A percentile compares a stretch with the other conserved stretches of the same genome.
Conservation (phyloP, 2,797 vertebrate genomes). For the Neosilurus hyrtlii region DNA sequence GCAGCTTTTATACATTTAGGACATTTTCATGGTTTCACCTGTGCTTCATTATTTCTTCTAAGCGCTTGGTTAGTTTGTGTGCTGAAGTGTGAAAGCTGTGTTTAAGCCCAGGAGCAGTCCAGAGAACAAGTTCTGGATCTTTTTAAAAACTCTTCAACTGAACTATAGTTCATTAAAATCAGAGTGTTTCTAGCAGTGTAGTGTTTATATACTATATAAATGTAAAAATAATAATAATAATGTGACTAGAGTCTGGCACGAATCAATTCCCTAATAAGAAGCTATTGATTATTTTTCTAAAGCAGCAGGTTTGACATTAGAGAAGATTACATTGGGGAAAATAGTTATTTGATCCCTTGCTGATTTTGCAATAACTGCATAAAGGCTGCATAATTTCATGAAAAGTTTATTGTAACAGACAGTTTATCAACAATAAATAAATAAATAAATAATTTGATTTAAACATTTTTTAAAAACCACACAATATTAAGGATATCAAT, state of each 20-base stretch:
- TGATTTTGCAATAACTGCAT: too few species aligned
- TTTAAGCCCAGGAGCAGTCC: background rate
- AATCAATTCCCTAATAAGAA: background rate
- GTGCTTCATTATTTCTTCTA: background rate
- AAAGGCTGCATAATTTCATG: too few species aligned
- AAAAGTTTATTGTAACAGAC: too few species aligned
- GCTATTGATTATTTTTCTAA: background rate
- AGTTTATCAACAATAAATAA: too few species aligned
- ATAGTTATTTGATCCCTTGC: too few species aligned
- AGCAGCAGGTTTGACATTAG: too few species aligned
- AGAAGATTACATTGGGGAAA: too few species aligned
- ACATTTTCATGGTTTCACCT: background rate
- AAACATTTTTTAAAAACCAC: too few species aligned
- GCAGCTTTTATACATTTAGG: background rate
- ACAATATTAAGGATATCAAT: too few species aligned
- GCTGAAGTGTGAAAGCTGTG: background rate
- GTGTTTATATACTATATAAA: background rate
- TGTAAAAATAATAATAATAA: background rate
- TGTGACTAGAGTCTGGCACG: background rate
- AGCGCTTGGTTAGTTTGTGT: background rate
- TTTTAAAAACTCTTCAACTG: background rate
- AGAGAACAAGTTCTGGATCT: background rate
- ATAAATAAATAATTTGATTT: too few species aligned
- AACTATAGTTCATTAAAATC: background rate
- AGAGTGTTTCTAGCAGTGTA: background rate